These are phyloP conservation scores for Hyles lineata DNA, from an alignment of 2,888 invertebrate species.

Conservation along the genomic window DNA sequence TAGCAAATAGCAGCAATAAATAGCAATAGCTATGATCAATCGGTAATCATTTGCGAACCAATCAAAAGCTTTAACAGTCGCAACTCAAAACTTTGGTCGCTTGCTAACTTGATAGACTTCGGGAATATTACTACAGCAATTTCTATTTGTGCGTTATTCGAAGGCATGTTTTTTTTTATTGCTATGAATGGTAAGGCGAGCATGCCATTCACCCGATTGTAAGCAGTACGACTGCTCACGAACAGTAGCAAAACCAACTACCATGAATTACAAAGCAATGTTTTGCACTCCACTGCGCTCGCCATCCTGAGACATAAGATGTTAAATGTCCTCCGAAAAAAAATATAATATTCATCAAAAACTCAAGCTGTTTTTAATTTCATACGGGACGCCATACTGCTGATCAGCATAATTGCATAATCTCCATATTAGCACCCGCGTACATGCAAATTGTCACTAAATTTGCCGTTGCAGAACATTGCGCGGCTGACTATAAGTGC, in stretches of 20 bases:
- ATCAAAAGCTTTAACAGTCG: not conserved
- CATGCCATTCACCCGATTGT: too few species aligned
- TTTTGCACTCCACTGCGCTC: too few species aligned
- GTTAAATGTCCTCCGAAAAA: not conserved
- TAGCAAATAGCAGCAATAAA: too few species aligned
- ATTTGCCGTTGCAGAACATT: constrained; percentile 28
- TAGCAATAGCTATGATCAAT: not conserved
- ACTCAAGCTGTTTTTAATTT: not conserved
- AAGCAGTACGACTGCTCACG: too few species aligned
- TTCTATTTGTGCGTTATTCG: not conserved
- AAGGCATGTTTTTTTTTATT: too few species aligned
- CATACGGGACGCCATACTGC: not conserved
- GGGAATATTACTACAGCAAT: not conserved
- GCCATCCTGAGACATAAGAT: too few species aligned
- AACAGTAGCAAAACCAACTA: too few species aligned
- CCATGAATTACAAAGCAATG: too few species aligned
- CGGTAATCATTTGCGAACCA: not conserved
- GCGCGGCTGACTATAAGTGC: constrained; percentile 41
- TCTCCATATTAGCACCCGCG: not conserved
- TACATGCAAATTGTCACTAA: constrained; percentile 13
- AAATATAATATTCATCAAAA: not conserved
- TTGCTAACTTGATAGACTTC: constrained; percentile 6
- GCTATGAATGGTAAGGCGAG: too few species aligned
- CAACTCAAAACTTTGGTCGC: not conserved
- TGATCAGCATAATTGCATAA: not conserved